These are phyloP conservation scores for Chionis minor DNA, from an alignment of 2,113 vertebrate genomes.

Conservation along the genomic window DNA sequence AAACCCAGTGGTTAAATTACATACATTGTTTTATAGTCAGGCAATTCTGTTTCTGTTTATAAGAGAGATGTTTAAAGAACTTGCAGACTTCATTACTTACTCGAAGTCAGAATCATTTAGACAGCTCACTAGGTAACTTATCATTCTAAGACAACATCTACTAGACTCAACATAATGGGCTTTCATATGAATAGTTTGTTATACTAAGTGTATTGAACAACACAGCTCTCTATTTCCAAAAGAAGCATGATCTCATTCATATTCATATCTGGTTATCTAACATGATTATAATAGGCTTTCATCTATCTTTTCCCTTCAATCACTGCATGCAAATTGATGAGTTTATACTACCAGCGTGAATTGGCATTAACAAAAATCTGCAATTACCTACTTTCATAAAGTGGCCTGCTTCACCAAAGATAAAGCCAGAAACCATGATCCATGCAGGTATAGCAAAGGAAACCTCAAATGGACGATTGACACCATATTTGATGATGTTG, in stretches of 20 bases:
- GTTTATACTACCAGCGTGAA: slow-evolving; percentile 1
- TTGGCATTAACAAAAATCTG: not conserved
- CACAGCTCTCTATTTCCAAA: not conserved
- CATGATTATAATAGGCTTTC: slow-evolving; percentile 4
- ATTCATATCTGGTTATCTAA: slow-evolving; percentile 48
- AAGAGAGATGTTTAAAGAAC: not conserved
- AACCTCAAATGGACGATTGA: not conserved
- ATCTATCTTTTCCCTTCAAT: slow-evolving; percentile 10
- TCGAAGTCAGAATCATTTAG: not conserved
- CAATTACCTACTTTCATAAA: not conserved
- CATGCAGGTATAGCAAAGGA: not conserved
- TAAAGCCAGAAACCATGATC: not conserved
- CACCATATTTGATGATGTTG: not conserved
- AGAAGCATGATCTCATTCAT: slow-evolving; percentile 16
- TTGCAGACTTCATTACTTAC: not conserved
- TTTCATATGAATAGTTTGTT: not conserved
- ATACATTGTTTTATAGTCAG: not conserved
- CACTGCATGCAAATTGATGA: not conserved
- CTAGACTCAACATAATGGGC: not conserved
- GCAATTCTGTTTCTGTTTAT: not conserved
- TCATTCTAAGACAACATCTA: not conserved
- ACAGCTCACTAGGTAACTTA: not conserved
- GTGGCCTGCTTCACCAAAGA: not conserved
- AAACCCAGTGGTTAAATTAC: not conserved
- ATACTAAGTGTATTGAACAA: not conserved